Percentiles rank a stretch among this genome's conserved stretches.
phyloP scores from a whole-genome alignment of 2,888 invertebrate species.

The Dolichopus griseipennis region DNA sequence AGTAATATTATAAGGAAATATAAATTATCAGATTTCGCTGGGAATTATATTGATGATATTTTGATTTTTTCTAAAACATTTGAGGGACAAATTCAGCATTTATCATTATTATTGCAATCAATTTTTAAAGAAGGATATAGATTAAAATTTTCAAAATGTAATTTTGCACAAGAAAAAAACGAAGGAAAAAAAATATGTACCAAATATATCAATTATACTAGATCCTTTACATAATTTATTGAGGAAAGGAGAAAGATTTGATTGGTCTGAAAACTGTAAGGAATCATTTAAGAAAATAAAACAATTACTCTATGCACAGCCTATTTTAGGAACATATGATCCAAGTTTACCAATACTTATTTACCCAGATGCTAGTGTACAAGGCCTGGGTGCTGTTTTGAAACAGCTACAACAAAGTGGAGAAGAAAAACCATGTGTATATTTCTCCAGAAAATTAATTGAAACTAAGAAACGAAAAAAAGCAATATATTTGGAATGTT shows the following conservation, averaged over 20 bases:
- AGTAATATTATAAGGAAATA: conserved; percentile 22
- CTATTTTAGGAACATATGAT: conserved; percentile 22
- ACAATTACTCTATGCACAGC: conserved; percentile 20
- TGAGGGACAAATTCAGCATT: conserved; percentile 10
- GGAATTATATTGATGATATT: conserved; percentile 24
- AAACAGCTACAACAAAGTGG: conserved; percentile 21
- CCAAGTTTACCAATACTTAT: conserved; percentile 17
- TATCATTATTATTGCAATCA: conserved; percentile 21
- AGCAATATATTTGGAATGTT: conserved; percentile 21
- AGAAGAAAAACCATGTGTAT: no score
- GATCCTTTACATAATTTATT: conserved; percentile 23
- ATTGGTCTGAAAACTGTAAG: conserved; percentile 21
- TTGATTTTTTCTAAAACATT: conserved; percentile 21
- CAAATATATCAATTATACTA: conserved; percentile 20
- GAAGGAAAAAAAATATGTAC: conserved; percentile 22
- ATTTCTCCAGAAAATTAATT: conserved; percentile 23
- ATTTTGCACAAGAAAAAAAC: conserved; percentile 21
- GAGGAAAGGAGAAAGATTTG: conserved; percentile 20
- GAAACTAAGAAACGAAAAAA: conserved; percentile 22
- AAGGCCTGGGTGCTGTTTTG: conserved; percentile 21
- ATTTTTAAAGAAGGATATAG: conserved; percentile 22
- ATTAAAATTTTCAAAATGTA: conserved; percentile 21
- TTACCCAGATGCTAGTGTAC: conserved; percentile 21
- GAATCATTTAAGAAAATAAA: conserved; percentile 21
- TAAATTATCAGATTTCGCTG: conserved; percentile 21